These are phyloP conservation scores for Tachina lurida DNA, from an alignment of 2,888 invertebrate genomes.

Conservation along the genomic window DNA sequence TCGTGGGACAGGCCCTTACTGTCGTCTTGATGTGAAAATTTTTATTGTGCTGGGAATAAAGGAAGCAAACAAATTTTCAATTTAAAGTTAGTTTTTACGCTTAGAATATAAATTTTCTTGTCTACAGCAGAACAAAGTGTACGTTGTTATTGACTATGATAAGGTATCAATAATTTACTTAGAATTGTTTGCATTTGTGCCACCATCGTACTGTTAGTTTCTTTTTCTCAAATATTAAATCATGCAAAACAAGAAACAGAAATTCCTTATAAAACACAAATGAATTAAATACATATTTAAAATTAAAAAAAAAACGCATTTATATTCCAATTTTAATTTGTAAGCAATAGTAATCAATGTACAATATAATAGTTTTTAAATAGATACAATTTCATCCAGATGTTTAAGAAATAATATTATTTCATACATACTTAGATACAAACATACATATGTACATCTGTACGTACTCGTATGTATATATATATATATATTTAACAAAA, in stretches of 20 bases:
- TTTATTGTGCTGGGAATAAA: too few relatives aligned
- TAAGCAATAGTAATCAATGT: constrained; percentile 45
- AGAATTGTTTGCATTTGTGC: neutral
- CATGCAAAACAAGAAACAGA: constrained; percentile 62
- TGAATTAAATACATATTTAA: neutral
- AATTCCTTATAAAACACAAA: constrained; percentile 35
- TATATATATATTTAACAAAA: constrained; percentile 29
- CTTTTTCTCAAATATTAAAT: constrained; percentile 18
- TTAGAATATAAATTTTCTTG: too few relatives aligned
- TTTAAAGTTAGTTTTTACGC: too few relatives aligned
- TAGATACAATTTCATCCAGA: constrained; percentile 25
- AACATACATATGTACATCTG: neutral
- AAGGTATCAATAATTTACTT: neutral
- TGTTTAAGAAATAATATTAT: constrained; percentile 3
- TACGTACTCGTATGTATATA: too few relatives aligned
- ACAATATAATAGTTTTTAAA: constrained; percentile 17
- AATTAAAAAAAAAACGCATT: neutral
- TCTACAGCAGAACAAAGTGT: too few relatives aligned
- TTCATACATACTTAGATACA: constrained; percentile 23
- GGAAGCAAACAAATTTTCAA: too few relatives aligned
- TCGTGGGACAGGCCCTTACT: too few relatives aligned
- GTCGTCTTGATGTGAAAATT: too few relatives aligned
- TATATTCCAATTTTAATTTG: constrained; percentile 26
- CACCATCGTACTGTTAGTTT: neutral
- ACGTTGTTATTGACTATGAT: too few relatives aligned